These are phyloP conservation scores for Coptotermes formosanus DNA, from an alignment of 1,140 invertebrate species.

Conservation along the genomic window DNA sequence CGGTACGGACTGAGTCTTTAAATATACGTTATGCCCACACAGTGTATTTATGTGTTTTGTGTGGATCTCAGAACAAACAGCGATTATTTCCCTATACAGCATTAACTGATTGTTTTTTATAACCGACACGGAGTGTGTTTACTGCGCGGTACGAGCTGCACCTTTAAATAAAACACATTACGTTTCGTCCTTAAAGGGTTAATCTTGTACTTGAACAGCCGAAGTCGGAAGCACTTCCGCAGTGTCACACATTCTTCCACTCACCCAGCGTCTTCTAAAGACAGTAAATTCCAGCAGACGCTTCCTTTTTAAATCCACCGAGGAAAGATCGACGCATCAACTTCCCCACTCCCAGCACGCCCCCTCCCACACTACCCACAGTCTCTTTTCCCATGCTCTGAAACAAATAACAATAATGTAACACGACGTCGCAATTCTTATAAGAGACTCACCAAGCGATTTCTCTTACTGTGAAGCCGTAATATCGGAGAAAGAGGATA, in stretches of 20 bases:
- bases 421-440: background rate
- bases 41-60: too few species aligned
- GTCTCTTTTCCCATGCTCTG: background rate
- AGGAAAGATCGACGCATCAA: background rate
- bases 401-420: constrained; percentile 16
- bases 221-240: too few species aligned
- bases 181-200: too few species aligned
- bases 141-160: too few species aligned
- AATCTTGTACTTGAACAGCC: too few species aligned
- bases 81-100: too few species aligned
- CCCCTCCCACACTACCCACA: background rate
- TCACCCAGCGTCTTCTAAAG: background rate
- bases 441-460: background rate
- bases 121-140: too few species aligned
- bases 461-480: background rate
- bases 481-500: background rate
- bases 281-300: background rate
- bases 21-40: too few species aligned
- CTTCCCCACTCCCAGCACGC: background rate
- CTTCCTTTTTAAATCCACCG: background rate
- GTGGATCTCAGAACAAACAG: too few species aligned
- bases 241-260: background rate
- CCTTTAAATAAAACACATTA: too few species aligned
- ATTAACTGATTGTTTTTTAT: too few species aligned
- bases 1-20: too few species aligned